Evolutionary conservation across 2,888 invertebrate species (phyloP).

Genomic region (Clunio marinus): DNA sequence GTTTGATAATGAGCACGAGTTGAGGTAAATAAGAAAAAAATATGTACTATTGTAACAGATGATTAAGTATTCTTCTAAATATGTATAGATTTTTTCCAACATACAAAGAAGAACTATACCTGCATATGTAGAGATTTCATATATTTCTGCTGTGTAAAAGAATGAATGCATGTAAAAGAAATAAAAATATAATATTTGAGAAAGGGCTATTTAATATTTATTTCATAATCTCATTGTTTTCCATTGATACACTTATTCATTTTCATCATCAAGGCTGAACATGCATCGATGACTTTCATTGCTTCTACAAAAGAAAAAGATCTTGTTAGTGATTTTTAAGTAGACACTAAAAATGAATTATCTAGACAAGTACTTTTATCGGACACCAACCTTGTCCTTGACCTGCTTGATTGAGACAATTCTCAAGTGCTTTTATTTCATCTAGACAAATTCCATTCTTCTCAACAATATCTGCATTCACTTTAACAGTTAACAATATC

Average conservation of each 20-base stretch:
- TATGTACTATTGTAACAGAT: neutral
- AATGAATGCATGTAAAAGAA: too few species aligned
- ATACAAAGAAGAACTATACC: slow-evolving; percentile 52
- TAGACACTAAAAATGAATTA: too few species aligned
- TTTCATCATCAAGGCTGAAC: neutral
- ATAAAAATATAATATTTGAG: too few species aligned
- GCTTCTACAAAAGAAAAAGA: neutral
- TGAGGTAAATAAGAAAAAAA: slow-evolving; percentile 43
- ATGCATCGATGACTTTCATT: neutral
- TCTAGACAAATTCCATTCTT: slow-evolving; percentile 2
- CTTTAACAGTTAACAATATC: neutral
- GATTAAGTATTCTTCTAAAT: too few species aligned
- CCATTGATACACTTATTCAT: neutral
- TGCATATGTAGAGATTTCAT: too few species aligned
- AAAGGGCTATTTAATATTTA: too few species aligned
- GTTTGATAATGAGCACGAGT: slow-evolving; percentile 50
- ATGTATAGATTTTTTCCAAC: slow-evolving; percentile 43
- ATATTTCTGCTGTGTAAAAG: too few species aligned
- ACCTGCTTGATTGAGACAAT: neutral
- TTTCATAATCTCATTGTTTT: too few species aligned
- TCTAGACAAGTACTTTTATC: neutral
- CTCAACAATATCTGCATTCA: neutral
- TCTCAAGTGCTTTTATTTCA: neutral
- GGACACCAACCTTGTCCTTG: neutral
- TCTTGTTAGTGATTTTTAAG: neutral